A percentile compares a stretch with the other conserved stretches of the same genome.
phyloP scores from a whole-genome alignment of 2,888 invertebrate species.

The Blera fallax region DNA sequence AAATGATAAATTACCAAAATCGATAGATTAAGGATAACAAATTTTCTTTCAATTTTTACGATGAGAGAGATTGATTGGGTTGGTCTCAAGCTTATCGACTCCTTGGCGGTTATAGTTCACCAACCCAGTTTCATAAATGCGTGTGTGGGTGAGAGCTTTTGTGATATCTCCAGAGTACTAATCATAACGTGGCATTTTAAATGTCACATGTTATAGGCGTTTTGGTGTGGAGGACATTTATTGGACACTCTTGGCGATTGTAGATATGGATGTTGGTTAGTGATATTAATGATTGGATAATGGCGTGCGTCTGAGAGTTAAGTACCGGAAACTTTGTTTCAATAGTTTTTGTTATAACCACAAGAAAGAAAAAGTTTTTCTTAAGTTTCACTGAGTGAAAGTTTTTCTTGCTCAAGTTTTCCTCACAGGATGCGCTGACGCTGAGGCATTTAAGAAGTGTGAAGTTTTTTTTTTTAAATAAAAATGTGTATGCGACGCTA shows the following conservation, averaged over 20 bases:
- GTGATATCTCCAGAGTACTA: not conserved
- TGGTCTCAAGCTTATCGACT: conserved; percentile 51
- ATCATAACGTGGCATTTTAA: conserved; percentile 1
- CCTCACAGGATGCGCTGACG: not conserved
- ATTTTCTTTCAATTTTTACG: conserved; percentile 63
- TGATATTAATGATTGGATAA: conserved; percentile 53
- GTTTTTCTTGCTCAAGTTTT: not conserved
- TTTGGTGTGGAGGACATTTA: conserved; percentile 48
- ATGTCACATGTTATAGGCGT: conserved; percentile 25
- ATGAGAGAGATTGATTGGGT: conserved; percentile 66
- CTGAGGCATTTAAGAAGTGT: conserved; percentile 20
- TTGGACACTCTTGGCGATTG: conserved; percentile 35
- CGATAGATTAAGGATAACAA: conserved; percentile 64
- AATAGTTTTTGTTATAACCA: conserved; percentile 29
- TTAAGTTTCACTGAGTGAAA: not conserved
- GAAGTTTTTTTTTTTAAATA: conserved; percentile 12
- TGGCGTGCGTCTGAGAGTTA: conserved; percentile 35
- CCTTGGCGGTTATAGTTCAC: conserved; percentile 43
- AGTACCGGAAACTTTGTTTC: conserved; percentile 14
- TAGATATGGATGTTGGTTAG: conserved; percentile 38
- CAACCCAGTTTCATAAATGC: not conserved
- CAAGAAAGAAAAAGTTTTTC: conserved; percentile 37
- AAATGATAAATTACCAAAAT: conserved; percentile 63
- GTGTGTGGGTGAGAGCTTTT: not conserved
- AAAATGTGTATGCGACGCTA: conserved; percentile 8